These are phyloP conservation scores for Stylophora pistillata DNA, from an alignment of 64 coral and sea anemone genomes.

Conservation along the genomic window DNA sequence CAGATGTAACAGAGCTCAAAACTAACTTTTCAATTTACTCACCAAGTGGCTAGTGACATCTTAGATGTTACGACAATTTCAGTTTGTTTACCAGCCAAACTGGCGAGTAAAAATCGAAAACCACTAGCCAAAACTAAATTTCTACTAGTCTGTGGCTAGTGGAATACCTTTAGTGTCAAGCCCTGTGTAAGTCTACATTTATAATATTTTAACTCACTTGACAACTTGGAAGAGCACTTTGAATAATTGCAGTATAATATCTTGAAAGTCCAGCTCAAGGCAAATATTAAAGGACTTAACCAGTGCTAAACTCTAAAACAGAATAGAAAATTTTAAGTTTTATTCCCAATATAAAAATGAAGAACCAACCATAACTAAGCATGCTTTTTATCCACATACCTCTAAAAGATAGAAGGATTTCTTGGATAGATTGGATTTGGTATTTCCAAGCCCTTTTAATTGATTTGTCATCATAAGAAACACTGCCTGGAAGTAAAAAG, in stretches of 20 bases:
- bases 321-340: not conserved
- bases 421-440: conserved; percentile 55
- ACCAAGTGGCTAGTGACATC: too few species aligned
- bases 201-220: conserved; percentile 59
- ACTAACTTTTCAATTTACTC: too few species aligned
- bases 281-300: conserved; percentile 91
- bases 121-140: too few species aligned
- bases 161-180: too few species aligned
- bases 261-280: conserved; percentile 83
- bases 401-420: conserved; percentile 74
- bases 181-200: too few species aligned
- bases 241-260: conserved; percentile 87
- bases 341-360: not conserved
- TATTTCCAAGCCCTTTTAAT: conserved; percentile 66
- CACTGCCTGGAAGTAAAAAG: conserved; percentile 55
- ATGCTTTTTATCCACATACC: conserved; percentile 25
- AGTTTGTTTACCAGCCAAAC: too few species aligned
- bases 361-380: not conserved
- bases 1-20: too few species aligned
- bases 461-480: conserved; percentile 70
- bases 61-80: too few species aligned
- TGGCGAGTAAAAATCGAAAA: too few species aligned
- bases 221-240: conserved; percentile 80
- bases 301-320: conserved; percentile 69
- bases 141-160: too few species aligned